A percentile compares a stretch with the other conserved stretches of the same genome.
Evolutionary conservation across 1,140 invertebrate genomes (phyloP).

Genomic region (Eumeta japonica): DNA sequence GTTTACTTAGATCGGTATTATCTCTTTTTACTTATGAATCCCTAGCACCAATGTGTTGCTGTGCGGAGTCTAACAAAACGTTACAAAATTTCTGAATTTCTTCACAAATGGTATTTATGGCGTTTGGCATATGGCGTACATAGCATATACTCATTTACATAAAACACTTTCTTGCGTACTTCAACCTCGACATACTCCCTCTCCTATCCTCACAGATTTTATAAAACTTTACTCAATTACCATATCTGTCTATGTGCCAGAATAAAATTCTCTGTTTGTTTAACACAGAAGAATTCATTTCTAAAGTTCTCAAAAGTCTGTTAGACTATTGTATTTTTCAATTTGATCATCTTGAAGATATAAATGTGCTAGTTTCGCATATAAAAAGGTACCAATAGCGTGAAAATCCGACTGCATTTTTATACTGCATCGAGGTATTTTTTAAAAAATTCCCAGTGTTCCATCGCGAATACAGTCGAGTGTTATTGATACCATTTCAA

Average conservation of each 20-base stretch:
- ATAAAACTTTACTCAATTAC: conserved; percentile 38
- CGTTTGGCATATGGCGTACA: too few species aligned
- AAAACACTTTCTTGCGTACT: conserved; percentile 33
- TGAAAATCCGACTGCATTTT: conserved; percentile 51
- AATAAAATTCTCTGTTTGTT: conserved; percentile 36
- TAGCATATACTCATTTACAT: conserved; percentile 24
- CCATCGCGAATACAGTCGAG: conserved; percentile 40
- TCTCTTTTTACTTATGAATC: conserved; percentile 23
- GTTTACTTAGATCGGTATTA: conserved; percentile 13
- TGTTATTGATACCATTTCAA: conserved; percentile 35
- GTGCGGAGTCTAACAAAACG: conserved; percentile 18
- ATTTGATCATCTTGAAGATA: conserved; percentile 40
- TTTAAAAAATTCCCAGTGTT: conserved; percentile 30
- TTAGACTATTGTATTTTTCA: conserved; percentile 21
- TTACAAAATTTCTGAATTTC: conserved; percentile 24
- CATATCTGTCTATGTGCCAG: conserved; percentile 38
- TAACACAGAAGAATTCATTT: conserved; percentile 29
- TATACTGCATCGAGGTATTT: conserved; percentile 27
- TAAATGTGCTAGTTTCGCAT: conserved; percentile 45
- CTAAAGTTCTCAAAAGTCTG: conserved; percentile 29
- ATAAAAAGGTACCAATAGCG: conserved; percentile 43
- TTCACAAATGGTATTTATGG: conserved; percentile 21
- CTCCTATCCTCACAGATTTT: conserved; percentile 30
- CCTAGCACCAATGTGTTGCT: conserved; percentile 32
- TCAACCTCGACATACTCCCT: conserved; percentile 29